Base-by-base conservation (phyloP, 2,113 vertebrate species). In the Equus przewalskii region DNA sequence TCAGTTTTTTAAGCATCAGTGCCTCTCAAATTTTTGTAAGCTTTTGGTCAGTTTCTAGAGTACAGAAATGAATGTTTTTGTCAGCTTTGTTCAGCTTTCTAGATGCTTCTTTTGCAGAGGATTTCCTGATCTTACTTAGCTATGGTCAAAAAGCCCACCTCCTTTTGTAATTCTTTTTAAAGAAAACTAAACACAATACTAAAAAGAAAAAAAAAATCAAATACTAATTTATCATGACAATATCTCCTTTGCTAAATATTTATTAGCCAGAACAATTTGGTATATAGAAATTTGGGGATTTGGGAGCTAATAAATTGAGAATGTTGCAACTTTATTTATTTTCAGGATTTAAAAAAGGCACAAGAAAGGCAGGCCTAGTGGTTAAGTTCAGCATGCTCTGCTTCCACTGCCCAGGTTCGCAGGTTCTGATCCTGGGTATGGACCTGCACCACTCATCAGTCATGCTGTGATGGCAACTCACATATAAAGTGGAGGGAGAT, bases 251-350 rank as follows among this genome's bases (percentile, higher is more conserved):
- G 16, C 3, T 88, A 84, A 86, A 79, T 64, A 89, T 72, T 49
- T 87, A 41, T 85, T 76, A 85, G 26, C 19, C 8, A 28, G 16
- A 70, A 93, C 28, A 93, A 60, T 6, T 24, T 36, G 58, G 24
- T 19, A 56, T 5, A 56, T 46, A 90, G 78, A 94, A 80, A 91
- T 89, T 28, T 88, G 51, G 5, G 44, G 5, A 83, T 88, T 69
- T 91, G 79, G 85, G 70, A 80, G 19, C 28, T 94, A 73, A 64
- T 18, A 82, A 89, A 76, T 24, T 7, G 89, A 84, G 54, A 83
- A 72, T 33, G 16, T 65, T 86, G 44, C 5, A 18, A 83, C 14
- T 92, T 79, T 75, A 56, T 94, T 89, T 82, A 89, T 96, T 96
- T 96, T 60, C 7, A 41, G 33, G 41, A 75, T 94, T 85, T 90